A percentile compares a stretch with the other conserved stretches of the same genome.
Evolutionary conservation across 1,140 invertebrate species (phyloP).

Genomic region (Bombus superbus): DNA sequence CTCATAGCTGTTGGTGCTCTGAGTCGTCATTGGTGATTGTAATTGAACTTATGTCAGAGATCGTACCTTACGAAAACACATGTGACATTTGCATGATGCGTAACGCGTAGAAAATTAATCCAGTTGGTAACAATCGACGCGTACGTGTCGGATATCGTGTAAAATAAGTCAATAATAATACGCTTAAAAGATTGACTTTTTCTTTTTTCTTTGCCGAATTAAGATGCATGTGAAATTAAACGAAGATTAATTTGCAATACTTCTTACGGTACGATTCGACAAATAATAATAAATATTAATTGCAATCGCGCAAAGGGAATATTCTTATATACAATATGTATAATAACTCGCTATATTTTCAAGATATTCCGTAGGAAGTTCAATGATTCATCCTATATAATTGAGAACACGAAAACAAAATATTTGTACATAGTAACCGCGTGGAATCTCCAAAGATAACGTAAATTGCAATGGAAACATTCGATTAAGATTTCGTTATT

Average conservation of each 20-base stretch:
- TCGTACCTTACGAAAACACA: not conserved
- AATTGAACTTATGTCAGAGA: conserved; percentile 1
- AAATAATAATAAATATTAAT: not conserved
- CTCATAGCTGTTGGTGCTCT: not conserved
- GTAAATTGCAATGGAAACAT: not conserved
- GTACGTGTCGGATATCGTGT: not conserved
- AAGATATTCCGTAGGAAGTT: not conserved
- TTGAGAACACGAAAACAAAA: not conserved
- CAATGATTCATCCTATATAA: not conserved
- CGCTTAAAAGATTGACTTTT: not conserved
- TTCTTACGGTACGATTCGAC: not conserved
- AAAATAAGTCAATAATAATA: not conserved
- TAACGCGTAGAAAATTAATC: not conserved
- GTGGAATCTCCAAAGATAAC: not conserved
- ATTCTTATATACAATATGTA: not conserved
- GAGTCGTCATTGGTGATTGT: not conserved
- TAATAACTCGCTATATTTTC: not conserved
- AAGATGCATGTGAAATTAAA: not conserved
- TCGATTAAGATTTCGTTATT: not conserved
- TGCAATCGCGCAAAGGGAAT: not conserved
- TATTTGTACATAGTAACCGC: not conserved
- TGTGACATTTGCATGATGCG: too few relatives aligned
- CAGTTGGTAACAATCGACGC: not conserved
- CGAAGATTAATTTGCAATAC: not conserved
- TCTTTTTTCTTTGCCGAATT: not conserved